Base-by-base conservation (phyloP, 2,113 vertebrate species). In the Salvelinus namaycush region DNA sequence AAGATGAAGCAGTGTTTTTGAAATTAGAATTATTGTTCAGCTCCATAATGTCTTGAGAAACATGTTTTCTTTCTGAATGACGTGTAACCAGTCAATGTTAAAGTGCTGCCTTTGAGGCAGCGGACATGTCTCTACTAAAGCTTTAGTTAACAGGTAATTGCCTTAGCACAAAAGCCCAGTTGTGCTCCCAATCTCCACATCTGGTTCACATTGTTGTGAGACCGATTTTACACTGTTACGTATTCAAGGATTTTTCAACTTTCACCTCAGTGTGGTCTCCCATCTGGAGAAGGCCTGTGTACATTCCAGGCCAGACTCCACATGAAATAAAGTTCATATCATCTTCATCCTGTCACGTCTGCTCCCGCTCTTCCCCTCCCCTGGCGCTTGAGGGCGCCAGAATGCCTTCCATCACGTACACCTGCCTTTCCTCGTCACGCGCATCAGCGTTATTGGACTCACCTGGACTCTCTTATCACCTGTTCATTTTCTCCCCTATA, bases 171-270 rank as follows among this genome's bases (percentile, higher is more conserved):
- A 89, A 81, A 76, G 85, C 3, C 70, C 79, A 68, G 85, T 91
- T 92, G 86, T 89, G 62, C 34, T 54, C 14, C 78, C 49, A 80
- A 31, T 18, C 27, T 69, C 65, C 84, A 90, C 90, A 92, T 92
- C 90, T 92, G 90, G 85, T 89, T 89, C 79, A 31, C 84, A 87
- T 92, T 29, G 67, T 68, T 75, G 76, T 48, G 69, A 75, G 73
- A 74, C 74, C 69, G 78, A 75, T 65, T 75, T 74, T 83, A 84
- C 76, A 12, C 5, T 62, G 80, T 89, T 90, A 85, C 81, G 79
- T 87, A 88, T 90, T 70, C 0, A 27, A 75, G 69, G 75, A 39
- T 9, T 26, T 83, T 78, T 83, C 77, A 81, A 76, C 83, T 82
- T 87, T 87, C 85, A 89, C 87, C 89, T 86, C 71, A 39, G 65